Evolutionary conservation across 1,140 invertebrate species (phyloP).

Genomic region (Platorchestia sp.): DNA sequence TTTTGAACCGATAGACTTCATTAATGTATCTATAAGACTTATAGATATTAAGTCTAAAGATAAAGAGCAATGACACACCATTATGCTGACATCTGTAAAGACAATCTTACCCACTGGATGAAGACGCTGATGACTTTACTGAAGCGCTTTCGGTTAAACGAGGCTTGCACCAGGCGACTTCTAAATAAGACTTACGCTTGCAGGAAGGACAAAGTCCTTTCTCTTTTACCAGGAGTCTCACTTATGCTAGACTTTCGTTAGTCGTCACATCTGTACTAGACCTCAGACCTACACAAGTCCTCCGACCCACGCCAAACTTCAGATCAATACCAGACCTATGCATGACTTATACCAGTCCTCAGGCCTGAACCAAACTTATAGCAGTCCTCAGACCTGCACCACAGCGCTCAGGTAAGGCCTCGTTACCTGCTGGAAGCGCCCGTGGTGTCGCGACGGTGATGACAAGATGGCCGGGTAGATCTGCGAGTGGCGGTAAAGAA

Average conservation of each 20-base stretch:
- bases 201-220: too few species aligned
- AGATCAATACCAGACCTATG: neutral
- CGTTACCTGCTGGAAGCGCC: conserved; percentile 32
- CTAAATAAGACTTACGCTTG: too few species aligned
- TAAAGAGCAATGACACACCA: neutral
- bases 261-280: neutral
- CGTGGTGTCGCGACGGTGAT: conserved; percentile 10
- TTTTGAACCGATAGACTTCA: neutral
- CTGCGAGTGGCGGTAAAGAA: neutral
- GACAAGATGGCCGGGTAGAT: conserved; percentile 9
- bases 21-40: neutral
- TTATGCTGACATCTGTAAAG: neutral
- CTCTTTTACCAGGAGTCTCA: too few species aligned
- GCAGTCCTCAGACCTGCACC: neutral
- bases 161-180: neutral
- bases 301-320: neutral
- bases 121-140: neutral
- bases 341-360: neutral
- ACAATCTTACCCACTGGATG: neutral
- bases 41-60: neutral
- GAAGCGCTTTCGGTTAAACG: neutral
- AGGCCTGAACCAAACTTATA: neutral
- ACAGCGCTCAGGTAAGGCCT: conserved; percentile 27
- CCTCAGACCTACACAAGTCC: neutral
- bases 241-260: too few species aligned